Base-by-base conservation (phyloP, 2,888 invertebrate species). In the Dioctria rufipes region DNA sequence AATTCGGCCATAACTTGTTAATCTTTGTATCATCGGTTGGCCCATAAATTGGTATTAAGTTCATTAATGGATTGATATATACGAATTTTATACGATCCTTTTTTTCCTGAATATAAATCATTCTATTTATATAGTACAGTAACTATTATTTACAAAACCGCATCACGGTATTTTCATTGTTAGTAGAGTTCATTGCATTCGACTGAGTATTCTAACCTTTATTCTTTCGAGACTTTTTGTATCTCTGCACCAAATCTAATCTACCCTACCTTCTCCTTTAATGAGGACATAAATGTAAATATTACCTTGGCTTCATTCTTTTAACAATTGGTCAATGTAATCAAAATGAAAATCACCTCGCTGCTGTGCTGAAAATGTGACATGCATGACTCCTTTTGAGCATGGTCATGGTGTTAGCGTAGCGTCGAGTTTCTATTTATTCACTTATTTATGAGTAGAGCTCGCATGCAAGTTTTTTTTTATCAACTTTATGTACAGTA, bases 101-200 rank as follows among this genome's bases (percentile, higher is more conserved):
- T n/a, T n/a, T n/a, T n/a, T n/a, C n/a, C n/a, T n/a, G n/a, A n/a
- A n/a, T n/a, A n/a, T n/a, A n/a, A n/a, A n/a, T n/a, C n/a, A n/a
- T n/a, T n/a, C n/a, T n/a, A n/a, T n/a, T n/a, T n/a, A n/a, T n/a
- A n/a, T n/a, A n/a, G n/a, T n/a, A n/a, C n/a, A n/a, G n/a, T n/a
- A n/a, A n/a, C n/a, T n/a, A n/a, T n/a, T n/a, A n/a, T n/a, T n/a
- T n/a, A n/a, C n/a, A n/a, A n/a, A n/a, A n/a, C 73, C 73, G 54
- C 73, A 73, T 73, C n/a, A n/a, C n/a, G 73, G 73, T 51, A 60
- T 13, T 40, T 42, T 73, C 39, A 25, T 71, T 42, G 58, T n/a
- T 58, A 58, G 73, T 58, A 58, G 73, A 58, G 73, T 73, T 46
- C 58, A 60, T 73, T 58, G 60, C 60, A 60, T 60, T 9, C n/a